Base-by-base conservation (phyloP, 1,140 invertebrate genomes). In the Cataglyphis hispanica region DNA sequence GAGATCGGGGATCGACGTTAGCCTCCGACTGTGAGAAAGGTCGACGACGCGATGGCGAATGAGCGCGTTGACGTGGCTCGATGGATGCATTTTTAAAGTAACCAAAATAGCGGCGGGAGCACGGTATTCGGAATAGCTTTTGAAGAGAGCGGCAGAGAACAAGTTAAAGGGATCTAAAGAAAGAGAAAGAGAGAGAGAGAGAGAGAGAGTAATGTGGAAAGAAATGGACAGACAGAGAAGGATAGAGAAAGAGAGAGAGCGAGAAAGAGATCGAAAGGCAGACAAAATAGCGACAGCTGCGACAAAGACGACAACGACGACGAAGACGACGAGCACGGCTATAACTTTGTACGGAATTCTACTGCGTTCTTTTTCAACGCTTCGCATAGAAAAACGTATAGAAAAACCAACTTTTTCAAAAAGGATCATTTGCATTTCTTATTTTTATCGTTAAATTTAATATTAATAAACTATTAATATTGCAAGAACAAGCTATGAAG, bases 41-140 rank as follows among this genome's bases (percentile, higher is more conserved):
- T 89, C 88, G 88, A 86, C 87, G 90, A 92, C 85, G 88, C 85
- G 67, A 74, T 85, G 85, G 87, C 81, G 90, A 92, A 93, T 91
- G 89, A 86, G 69, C 87, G 84, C 90, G 91, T 91, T 92, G 89
- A 92, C 88, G 89, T 84, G 84, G 78, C 88, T 86, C 91, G 90
- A 93, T 93, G 92, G 91, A 92, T 93, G 92, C 92, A 93, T 93
- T 94, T 94, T 94, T 94, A 93, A 93, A 92, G 89, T 88, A 91
- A 93, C 92, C 72, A 89, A 94, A 94, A 94, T 93, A 94, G 91
- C 91, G 88, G 69, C 74, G 78, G 74, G 87, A 76, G 80, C 84
- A 56, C 70, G 75, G 67, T 78, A 87, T 87, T 86, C 80, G 86
- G 75, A 74, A 87, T 69, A 46, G 76, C 84, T 67, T 87, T 77